phyloP scores from a whole-genome alignment of 2,113 vertebrate genomes.

The Bos javanicus region DNA sequence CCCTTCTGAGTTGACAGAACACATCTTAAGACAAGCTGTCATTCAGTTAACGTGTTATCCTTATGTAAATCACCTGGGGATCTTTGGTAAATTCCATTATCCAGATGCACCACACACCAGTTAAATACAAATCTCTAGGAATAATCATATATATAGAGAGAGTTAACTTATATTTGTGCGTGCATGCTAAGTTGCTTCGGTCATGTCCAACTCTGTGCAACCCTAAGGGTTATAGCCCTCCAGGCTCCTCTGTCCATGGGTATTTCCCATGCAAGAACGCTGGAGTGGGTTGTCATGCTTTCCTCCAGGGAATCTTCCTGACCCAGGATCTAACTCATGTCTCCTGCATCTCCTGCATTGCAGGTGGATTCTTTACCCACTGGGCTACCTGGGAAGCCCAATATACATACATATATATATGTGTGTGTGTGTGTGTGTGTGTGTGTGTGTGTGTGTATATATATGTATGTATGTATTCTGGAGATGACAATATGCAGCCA shows the following conservation, averaged over 20 bases:
- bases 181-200: neutral
- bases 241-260: neutral
- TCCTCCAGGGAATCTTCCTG: neutral
- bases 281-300: neutral
- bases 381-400: neutral
- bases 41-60: neutral
- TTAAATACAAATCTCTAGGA: neutral
- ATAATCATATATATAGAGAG: neutral
- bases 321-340: neutral
- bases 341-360: neutral
- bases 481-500: neutral
- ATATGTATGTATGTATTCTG: neutral
- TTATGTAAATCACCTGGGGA: neutral
- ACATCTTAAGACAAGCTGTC: neutral
- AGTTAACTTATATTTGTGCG: neutral
- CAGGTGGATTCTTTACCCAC: neutral
- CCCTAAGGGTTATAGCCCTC: neutral
- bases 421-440: accelerated
- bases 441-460: too few species aligned
- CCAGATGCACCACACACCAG: neutral
- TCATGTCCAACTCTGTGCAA: accelerated
- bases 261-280: neutral
- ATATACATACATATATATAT: neutral
- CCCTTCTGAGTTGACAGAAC: neutral
- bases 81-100: neutral